phyloP scores from a whole-genome alignment of 2,113 vertebrate genomes.

The Oncorhynchus tshawytscha region DNA sequence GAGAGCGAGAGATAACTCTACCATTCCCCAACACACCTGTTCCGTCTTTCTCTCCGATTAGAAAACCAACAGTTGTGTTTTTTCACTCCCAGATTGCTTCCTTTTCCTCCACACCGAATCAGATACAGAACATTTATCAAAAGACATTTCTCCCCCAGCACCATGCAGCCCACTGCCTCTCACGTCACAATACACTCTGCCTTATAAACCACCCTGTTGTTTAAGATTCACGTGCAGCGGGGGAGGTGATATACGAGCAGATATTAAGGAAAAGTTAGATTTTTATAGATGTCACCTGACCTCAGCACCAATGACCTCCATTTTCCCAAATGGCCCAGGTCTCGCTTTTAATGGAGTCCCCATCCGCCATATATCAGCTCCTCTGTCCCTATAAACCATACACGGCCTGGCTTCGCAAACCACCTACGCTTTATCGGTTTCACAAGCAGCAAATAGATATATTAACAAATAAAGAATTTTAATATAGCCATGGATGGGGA shows the following conservation, averaged over 20 bases:
- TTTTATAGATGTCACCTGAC: conserved; percentile 79
- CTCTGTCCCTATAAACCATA: conserved; percentile 74
- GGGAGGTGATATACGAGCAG: conserved; percentile 67
- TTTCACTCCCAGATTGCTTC: conserved; percentile 48
- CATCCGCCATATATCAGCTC: conserved; percentile 73
- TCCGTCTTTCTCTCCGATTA: conserved; percentile 31
- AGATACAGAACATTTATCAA: conserved; percentile 64
- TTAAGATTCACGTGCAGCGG: conserved; percentile 65
- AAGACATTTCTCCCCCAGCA: conserved; percentile 38
- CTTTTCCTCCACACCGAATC: conserved; percentile 52
- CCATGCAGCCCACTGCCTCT: neutral
- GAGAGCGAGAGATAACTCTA: conserved; percentile 33
- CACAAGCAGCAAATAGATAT: conserved; percentile 67
- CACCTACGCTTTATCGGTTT: conserved; percentile 73
- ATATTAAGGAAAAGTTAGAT: conserved; percentile 78
- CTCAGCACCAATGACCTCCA: conserved; percentile 78
- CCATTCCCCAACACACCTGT: conserved; percentile 55
- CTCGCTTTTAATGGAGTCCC: conserved; percentile 80
- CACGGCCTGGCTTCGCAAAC: conserved; percentile 69
- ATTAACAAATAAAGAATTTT: conserved; percentile 67
- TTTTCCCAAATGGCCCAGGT: conserved; percentile 78
- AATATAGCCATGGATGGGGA: conserved; percentile 61
- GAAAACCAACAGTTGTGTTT: conserved; percentile 30
- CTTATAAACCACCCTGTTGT: conserved; percentile 50
- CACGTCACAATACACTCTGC: conserved; percentile 15